Percentiles rank a stretch among this genome's conserved stretches.
These are phyloP conservation scores for Mylabris phalerata DNA, from an alignment of 1,140 invertebrate genomes.

Conservation along the genomic window DNA sequence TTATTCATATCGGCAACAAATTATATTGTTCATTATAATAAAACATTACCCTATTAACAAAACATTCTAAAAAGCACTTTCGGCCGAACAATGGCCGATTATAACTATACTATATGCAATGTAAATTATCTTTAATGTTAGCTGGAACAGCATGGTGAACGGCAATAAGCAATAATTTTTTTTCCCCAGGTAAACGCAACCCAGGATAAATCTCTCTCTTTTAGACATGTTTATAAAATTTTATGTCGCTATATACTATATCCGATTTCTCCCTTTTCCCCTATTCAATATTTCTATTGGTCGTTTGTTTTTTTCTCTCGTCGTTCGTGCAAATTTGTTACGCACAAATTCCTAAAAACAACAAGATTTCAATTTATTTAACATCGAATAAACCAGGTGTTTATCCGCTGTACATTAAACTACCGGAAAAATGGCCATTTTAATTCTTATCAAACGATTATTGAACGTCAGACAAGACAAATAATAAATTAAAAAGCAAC, in stretches of 20 bases:
- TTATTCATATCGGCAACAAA: constrained; percentile 17
- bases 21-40: constrained; percentile 6
- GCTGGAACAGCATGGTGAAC: constrained; percentile 20
- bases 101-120: constrained; percentile 22
- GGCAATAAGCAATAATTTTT: constrained; percentile 22
- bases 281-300: too few relatives aligned
- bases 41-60: constrained; percentile 20
- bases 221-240: constrained; percentile 16
- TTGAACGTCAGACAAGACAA: neutral
- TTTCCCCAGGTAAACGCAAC: constrained; percentile 16
- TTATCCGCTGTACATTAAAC: neutral
- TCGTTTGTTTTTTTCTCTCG: too few relatives aligned
- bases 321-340: too few relatives aligned
- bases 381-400: too few relatives aligned
- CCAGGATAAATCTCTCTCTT: constrained; percentile 11
- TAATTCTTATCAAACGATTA: constrained; percentile 3
- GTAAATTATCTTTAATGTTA: constrained; percentile 28
- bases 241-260: too few relatives aligned
- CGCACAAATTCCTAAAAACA: too few relatives aligned
- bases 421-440: constrained; percentile 3
- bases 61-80: constrained; percentile 21
- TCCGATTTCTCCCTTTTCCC: too few relatives aligned
- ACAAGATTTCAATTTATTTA: too few relatives aligned
- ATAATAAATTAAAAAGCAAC: neutral
- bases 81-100: constrained; percentile 22